These are phyloP conservation scores for Pogoniulus pusillus DNA, from an alignment of 2,797 vertebrate species.

Conservation along the genomic window DNA sequence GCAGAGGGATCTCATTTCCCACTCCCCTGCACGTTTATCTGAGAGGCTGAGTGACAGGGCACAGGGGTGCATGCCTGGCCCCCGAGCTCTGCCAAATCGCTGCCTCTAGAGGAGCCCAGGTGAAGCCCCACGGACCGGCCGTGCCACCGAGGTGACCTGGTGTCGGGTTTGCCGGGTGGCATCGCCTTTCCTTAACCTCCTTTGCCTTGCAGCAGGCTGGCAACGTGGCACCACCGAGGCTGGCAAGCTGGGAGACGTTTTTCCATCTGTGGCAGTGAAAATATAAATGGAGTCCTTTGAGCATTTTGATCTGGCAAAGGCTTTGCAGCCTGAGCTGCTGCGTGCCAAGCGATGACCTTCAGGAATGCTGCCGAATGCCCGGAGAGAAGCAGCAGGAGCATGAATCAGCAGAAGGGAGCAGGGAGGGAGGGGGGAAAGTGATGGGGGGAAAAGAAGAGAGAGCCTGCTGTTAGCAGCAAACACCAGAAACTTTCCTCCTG, in stretches of 20 bases:
- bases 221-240: not conserved
- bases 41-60: not conserved
- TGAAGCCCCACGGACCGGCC: not conserved
- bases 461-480: conserved; percentile 8
- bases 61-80: not conserved
- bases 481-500: not conserved
- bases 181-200: not conserved
- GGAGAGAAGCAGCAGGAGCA: not conserved
- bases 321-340: conserved; percentile 19
- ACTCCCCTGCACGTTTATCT: not conserved
- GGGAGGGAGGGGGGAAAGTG: not conserved
- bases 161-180: not conserved
- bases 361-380: conserved; percentile 46
- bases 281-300: not conserved
- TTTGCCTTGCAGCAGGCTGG: not conserved
- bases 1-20: not conserved
- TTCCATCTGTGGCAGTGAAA: conserved; percentile 11
- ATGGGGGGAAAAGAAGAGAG: not conserved
- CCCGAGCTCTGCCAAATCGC: not conserved
- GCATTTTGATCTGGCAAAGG: not conserved
- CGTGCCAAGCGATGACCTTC: conserved; percentile 53
- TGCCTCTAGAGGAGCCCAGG: not conserved
- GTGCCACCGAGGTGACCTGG: not conserved
- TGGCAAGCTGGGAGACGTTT: conserved; percentile 10
- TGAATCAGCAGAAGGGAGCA: conserved; percentile 54